Evolutionary conservation across 2,113 vertebrate genomes (phyloP).

Genomic region (Cricetomys ansorgei): DNA sequence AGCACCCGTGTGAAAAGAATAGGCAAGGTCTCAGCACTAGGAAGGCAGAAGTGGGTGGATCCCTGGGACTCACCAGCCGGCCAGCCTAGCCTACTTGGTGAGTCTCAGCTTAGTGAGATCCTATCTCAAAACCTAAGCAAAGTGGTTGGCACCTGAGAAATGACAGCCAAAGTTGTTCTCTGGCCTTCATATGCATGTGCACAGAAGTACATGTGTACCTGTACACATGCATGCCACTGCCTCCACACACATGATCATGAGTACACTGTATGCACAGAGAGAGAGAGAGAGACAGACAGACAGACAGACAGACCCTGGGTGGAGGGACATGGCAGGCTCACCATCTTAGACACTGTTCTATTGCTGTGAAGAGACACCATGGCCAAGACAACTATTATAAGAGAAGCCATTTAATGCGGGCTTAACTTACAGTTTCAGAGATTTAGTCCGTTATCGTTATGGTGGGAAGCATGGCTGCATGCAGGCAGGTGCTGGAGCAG

Average conservation of each 20-base stretch:
- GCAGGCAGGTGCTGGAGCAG: background rate
- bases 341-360: background rate
- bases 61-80: background rate
- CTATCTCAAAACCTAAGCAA: background rate
- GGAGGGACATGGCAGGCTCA: accelerated
- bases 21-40: background rate
- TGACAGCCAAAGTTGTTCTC: background rate
- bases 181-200: background rate
- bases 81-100: background rate
- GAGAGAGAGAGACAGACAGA: background rate
- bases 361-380: background rate
- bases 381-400: background rate
- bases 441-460: background rate
- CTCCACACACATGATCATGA: background rate
- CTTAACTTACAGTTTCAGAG: background rate
- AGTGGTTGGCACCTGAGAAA: background rate
- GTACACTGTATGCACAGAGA: background rate
- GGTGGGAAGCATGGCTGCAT: background rate
- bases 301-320: too few relatives aligned
- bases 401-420: background rate
- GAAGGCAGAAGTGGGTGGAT: background rate
- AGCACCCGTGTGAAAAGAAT: background rate
- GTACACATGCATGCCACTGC: background rate
- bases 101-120: background rate
- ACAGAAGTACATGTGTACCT: background rate